Evolutionary conservation across 1,140 invertebrate species (phyloP), one percentile per base, ranked within the genome.

Genomic region (Piezodorus guildinii): DNA sequence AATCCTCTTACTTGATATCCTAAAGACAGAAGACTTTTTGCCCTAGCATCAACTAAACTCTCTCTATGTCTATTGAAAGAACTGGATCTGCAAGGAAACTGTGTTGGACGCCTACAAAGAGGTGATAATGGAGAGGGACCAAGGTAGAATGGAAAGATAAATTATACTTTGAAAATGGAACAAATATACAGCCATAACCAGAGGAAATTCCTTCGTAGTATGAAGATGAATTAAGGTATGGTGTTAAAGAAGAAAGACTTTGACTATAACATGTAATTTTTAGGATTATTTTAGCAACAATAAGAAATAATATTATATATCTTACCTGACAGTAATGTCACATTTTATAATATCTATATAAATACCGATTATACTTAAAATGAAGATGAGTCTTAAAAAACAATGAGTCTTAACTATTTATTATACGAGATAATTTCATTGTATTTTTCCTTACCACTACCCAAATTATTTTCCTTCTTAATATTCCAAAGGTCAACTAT

Each of bases 171-270:
- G 49, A 63, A 3, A 65, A 62, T 44, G 80, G 79, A 59, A 83
- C 68, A 45, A 78, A 80, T 3, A 83, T 71, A 12, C 79, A 79
- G 15, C 82, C 82, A 67, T 84, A 84, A 23, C 81, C 81, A 0
- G 82, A 83, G 60, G 79, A 71, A 0, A 81, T 83, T 21, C 81
- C 82, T 6, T 82, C 82, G 62, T 84, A 84, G 6, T 19, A 25
- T 4, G 67, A 49, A 30, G 17, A 49, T 27, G 23, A 25, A 44
- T 64, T 64, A n/a, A 63, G 52, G 27, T 63, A 67, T 19, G 62
- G 62, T 3, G 62, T 61, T 17, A 44, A 60, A 27, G 56, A 34
- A 45, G 63, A 64, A 14, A 64, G 44, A 54, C 15, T 60, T 30
- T 34, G 23, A 34, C 25, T 56, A 43, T 64, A 64, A 10, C 54